Conservation (phyloP, 2,797 vertebrate genomes). For the Rhabdomys pumilio region DNA sequence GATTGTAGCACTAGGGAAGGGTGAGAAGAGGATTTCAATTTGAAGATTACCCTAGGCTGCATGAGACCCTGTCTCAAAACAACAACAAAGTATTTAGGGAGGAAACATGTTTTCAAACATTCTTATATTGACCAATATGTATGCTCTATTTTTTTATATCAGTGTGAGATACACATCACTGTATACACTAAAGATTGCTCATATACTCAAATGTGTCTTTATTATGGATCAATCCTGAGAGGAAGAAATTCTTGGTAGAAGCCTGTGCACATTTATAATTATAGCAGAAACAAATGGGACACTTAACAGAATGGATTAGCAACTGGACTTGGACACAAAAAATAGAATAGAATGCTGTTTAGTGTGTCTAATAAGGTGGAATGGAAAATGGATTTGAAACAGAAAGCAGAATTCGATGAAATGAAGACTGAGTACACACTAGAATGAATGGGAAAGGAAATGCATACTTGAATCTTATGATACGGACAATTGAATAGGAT, state of each 20-base stretch:
- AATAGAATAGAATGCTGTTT: constrained; percentile 48
- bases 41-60: neutral
- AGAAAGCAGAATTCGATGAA: constrained; percentile 47
- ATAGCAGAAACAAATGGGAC: constrained; percentile 46
- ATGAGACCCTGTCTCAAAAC: neutral
- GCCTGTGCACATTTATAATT: constrained; percentile 41
- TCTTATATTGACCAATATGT: constrained; percentile 45
- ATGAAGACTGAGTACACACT: constrained; percentile 4
- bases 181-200: constrained; percentile 46
- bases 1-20: neutral
- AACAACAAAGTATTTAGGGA: neutral
- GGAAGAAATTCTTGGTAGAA: constrained; percentile 44
- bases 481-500: constrained; percentile 24
- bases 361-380: constrained; percentile 48
- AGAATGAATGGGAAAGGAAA: constrained; percentile 14
- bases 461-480: neutral
- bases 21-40: neutral
- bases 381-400: constrained; percentile 64
- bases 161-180: constrained; percentile 19
- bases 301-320: constrained; percentile 37
- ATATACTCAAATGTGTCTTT: constrained; percentile 30
- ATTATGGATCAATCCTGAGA: constrained; percentile 35
- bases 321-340: constrained; percentile 28
- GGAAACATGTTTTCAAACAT: constrained; percentile 51
- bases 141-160: constrained; percentile 22